Conservation (phyloP, 2,888 invertebrate genomes). For the Pyrrhia umbra region DNA sequence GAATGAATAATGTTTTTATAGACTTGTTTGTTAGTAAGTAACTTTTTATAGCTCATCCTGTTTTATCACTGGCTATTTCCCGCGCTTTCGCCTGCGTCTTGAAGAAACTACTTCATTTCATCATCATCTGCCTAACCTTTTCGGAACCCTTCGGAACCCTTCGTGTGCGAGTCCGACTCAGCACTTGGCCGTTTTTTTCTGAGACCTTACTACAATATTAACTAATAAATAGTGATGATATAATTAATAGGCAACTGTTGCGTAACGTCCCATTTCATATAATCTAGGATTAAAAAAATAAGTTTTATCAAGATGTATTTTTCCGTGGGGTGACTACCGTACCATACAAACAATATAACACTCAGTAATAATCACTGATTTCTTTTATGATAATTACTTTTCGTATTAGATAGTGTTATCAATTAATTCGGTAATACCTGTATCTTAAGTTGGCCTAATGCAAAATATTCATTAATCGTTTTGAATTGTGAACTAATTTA, state of each 20-base stretch:
- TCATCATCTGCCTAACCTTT: no score
- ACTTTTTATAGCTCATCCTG: no score
- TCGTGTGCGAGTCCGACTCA: no score
- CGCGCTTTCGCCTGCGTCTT: no score
- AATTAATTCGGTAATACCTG: not conserved
- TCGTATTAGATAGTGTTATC: constrained; percentile 9
- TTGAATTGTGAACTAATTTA: not conserved
- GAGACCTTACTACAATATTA: not conserved
- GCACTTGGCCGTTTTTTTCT: not conserved
- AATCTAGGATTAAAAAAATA: constrained; percentile 2
- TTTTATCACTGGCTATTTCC: no score
- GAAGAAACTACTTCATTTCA: no score
- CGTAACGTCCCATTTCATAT: not conserved
- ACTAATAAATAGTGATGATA: not conserved
- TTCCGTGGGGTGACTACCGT: not conserved
- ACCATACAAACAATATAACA: not conserved
- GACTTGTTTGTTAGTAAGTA: not conserved
- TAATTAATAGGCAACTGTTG: not conserved
- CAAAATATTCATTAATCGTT: constrained; percentile 4
- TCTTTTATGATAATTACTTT: constrained; percentile 25
- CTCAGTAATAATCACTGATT: constrained; percentile 32
- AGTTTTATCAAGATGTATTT: not conserved
- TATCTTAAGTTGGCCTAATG: not conserved
- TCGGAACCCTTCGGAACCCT: no score
- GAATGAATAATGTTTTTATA: not conserved